Base-by-base conservation (phyloP, 2,113 vertebrate species). In the Trachemys scripta region DNA sequence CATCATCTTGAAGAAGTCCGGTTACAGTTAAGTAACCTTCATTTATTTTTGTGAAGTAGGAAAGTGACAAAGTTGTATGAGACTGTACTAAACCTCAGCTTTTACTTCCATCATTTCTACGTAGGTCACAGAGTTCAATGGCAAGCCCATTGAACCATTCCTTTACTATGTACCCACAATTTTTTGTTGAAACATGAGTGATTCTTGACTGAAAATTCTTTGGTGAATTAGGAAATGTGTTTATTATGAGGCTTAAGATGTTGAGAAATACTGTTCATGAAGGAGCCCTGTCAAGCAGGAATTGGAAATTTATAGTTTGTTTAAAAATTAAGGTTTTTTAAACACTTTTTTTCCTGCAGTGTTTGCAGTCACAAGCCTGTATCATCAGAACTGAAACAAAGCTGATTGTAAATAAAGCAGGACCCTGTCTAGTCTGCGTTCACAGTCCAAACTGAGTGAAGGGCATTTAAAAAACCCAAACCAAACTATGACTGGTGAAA, bases 341-440 rank as follows among this genome's bases (percentile, higher is more conserved):
- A 7, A 22, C 11, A 31, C 2, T 2, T 0, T 82, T 86, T 72
- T 87, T 51, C 80, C 13, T 59, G n/a, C 65, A 27, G 54, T 5
- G 7, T 42, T 86, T 90, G n/a, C 82, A 89, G 31, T 84, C 3
- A n/a, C 38, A 49, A 51, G 27, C 3, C 65, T 42, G 49, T 31
- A 84, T 1, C 22, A 31, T 31, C 24, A 89, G 62, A 91, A 53
- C 6, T 38, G 49, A 80, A 93, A 89, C 62, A 75, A 95, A 83
- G 2, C 7, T 5, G 1, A 38, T 9, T 22, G 35, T 93, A 56
- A 16, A 80, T 76, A 31, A 92, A 95, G 24, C 3, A 0, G 0
- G 19, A 29, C 27, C 59, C 59, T 62, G 11, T 91, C 92, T 94
- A 87, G 27, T 6, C 84, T 13, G 7, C 0, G 80, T 85, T 19